Conservation (phyloP, 2,888 invertebrate genomes). For the Tupiocoris notatus region DNA sequence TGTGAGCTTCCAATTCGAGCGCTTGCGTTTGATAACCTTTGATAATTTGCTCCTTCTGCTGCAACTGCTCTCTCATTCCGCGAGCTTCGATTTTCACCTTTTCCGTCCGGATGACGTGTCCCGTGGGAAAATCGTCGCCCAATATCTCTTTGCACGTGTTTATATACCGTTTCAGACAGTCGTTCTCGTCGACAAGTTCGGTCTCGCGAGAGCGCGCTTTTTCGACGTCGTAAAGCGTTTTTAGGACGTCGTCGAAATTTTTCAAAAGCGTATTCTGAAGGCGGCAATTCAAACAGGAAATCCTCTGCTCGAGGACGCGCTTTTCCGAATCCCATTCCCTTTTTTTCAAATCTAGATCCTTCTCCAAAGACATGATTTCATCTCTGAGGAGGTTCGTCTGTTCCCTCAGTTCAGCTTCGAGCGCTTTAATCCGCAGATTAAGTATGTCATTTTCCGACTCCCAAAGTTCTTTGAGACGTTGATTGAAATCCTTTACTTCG, state of each 20-base stretch:
- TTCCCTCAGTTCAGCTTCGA: constrained; percentile 43
- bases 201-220: constrained; percentile 32
- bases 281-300: constrained; percentile 43
- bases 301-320: constrained; percentile 38
- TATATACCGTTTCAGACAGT: constrained; percentile 39
- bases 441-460: constrained; percentile 39
- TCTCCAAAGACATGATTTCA: constrained; percentile 41
- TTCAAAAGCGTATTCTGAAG: constrained; percentile 41
- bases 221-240: constrained; percentile 38
- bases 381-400: constrained; percentile 40
- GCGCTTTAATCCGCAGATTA: constrained; percentile 37
- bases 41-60: constrained; percentile 37
- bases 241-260: constrained; percentile 41
- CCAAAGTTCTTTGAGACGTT: constrained; percentile 35
- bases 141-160: constrained; percentile 41
- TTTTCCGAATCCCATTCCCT: constrained; percentile 46
- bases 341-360: constrained; percentile 44
- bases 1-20: constrained; percentile 37
- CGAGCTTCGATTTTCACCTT: constrained; percentile 26
- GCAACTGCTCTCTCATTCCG: constrained; percentile 35
- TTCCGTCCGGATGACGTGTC: constrained; percentile 24
- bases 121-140: constrained; percentile 41
- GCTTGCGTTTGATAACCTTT: constrained; percentile 31
- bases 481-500: constrained; percentile 44
- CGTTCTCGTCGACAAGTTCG: constrained; percentile 43